Base-by-base conservation (phyloP, 2,797 vertebrate genomes). In the Lateolabrax maculatus region DNA sequence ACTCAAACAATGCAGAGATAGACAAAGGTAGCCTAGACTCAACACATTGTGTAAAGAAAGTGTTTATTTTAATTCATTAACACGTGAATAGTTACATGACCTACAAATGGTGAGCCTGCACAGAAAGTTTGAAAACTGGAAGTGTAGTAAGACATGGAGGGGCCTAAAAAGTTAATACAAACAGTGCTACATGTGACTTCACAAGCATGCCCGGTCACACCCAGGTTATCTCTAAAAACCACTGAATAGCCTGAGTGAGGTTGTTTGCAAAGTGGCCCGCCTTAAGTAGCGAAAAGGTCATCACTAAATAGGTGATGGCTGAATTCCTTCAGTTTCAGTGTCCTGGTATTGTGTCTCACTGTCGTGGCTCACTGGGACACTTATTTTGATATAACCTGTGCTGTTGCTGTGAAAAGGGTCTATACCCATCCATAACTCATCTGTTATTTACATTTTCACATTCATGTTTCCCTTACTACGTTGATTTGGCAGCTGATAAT, bases 151-250 rank as follows among this genome's bases (percentile, higher is more conserved):
- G 2, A 3, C 18, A 43, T 43, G 16, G 21, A 15, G 43, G 44
- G 13, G 25, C 11, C 9, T 19, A 8, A 23, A 19, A 18, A 31
- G 27, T n/a, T 46, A n/a, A 69, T 13, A 34, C 11, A 44, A 55
- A 49, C 25, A 70, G 6, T 8, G 9, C 2, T 19, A 6, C 23
- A 7, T 51, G 44, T 29, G 52, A 31, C n/a, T 8, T 25, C 0
- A 51, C 15, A 53, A 9, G 10, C 41, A 44, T n/a, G 44, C 46
- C 31, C 53, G 29, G 12, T 31, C 49, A 75, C 71, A 60, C 79
- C 71, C 7, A 10, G 23, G 2, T 2, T 41, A 10, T 13, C 5
- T 43, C 25, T 44, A 5, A 51, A 43, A 44, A 46, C 8, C 10
- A 23, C 34, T 3, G 5, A 41, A 8, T 3, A 46, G 4, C 13